Evolutionary conservation across 2,888 invertebrate species (phyloP).

Genomic region (Lymantria dispar): DNA sequence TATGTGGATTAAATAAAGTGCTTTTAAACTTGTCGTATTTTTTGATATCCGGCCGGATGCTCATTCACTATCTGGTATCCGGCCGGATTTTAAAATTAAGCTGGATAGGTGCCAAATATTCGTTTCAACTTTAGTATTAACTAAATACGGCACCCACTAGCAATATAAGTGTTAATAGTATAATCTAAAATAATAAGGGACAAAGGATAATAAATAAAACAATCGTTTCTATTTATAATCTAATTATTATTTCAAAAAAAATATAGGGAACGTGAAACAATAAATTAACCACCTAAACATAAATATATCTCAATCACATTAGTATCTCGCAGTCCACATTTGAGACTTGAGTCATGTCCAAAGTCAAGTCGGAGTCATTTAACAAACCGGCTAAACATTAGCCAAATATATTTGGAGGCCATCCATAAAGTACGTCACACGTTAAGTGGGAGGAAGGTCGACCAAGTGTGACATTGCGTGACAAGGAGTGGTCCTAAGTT

Average conservation of each 20-base stretch:
- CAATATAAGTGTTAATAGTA: not conserved
- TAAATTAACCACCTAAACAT: slow-evolving; percentile 68
- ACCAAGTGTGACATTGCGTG: too few species aligned
- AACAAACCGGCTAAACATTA: slow-evolving; percentile 5
- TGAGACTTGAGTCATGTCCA: slow-evolving; percentile 20
- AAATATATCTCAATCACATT: slow-evolving; percentile 58
- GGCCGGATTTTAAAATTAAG: too few species aligned
- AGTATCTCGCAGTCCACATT: slow-evolving; percentile 27
- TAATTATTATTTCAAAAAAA: slow-evolving; percentile 73
- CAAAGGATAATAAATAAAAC: slow-evolving; percentile 40
- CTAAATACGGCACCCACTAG: too few species aligned
- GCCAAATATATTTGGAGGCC: not conserved
- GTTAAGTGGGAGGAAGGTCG: too few species aligned
- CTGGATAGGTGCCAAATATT: too few species aligned
- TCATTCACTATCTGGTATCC: too few species aligned
- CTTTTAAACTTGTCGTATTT: too few species aligned
- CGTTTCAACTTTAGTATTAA: too few species aligned
- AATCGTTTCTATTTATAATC: slow-evolving; percentile 54
- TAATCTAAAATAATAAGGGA: not conserved
- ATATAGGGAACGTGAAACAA: slow-evolving; percentile 71
- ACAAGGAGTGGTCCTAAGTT: too few species aligned
- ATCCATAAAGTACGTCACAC: too few species aligned
- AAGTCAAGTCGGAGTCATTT: slow-evolving; percentile 9
- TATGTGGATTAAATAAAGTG: too few species aligned
- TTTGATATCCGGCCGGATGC: too few species aligned